A percentile compares a stretch with the other conserved stretches of the same genome.
Evolutionary conservation across 2,113 vertebrate genomes (phyloP).

Genomic region (Limanda limanda): DNA sequence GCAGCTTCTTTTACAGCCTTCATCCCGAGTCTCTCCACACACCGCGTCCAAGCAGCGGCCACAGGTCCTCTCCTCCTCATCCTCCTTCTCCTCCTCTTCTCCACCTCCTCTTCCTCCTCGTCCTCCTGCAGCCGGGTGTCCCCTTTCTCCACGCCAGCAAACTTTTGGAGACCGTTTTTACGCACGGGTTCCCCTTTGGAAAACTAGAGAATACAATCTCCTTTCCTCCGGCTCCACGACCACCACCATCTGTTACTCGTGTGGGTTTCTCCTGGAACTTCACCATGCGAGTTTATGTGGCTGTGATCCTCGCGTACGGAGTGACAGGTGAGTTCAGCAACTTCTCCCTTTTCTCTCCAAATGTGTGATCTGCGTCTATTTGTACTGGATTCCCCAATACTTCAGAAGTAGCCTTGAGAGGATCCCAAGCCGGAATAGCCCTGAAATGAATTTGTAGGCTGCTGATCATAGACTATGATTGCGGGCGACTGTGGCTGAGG

Average conservation of each 20-base stretch:
- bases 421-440: no score
- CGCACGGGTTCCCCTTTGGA: slow-evolving; percentile 14
- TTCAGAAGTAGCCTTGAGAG: no score
- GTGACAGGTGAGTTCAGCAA: slow-evolving; percentile 66
- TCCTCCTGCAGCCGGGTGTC: not conserved
- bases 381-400: no score
- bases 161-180: slow-evolving; percentile 47
- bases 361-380: no score
- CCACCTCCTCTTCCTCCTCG: not conserved
- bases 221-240: not conserved
- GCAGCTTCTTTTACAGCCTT: not conserved
- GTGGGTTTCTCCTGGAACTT: slow-evolving; percentile 8
- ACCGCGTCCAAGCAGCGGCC: slow-evolving; percentile 22
- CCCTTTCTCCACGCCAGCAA: not conserved
- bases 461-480: no score
- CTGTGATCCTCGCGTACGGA: slow-evolving; percentile 52
- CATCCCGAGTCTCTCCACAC: not conserved
- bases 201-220: not conserved
- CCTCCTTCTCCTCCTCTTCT: not conserved
- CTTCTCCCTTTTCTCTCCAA: not conserved
- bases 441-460: no score
- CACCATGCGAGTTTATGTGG: slow-evolving; percentile 65
- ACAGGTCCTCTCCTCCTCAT: not conserved
- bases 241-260: not conserved
- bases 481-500: no score